Percentiles rank a stretch among this genome's conserved stretches.
These are phyloP conservation scores for Cyphomyrmex costatus DNA, from an alignment of 1,140 invertebrate species.

Conservation along the genomic window DNA sequence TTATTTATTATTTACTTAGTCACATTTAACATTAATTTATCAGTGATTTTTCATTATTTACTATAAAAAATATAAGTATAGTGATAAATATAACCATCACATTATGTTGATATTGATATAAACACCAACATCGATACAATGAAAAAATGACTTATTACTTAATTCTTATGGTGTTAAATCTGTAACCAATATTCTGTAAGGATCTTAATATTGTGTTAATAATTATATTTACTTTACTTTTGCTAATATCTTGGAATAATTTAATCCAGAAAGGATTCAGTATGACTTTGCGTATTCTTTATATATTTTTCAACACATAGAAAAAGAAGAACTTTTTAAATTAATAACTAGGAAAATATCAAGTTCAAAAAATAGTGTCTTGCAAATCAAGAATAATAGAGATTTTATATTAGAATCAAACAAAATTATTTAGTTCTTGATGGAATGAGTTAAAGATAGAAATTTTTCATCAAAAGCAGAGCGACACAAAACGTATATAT, in stretches of 20 bases:
- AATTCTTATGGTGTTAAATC: too few species aligned
- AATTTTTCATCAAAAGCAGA: not conserved
- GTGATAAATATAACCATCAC: too few species aligned
- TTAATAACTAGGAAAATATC: not conserved
- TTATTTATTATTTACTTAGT: slow-evolving; percentile 10
- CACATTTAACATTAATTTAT: not conserved
- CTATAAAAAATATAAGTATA: too few species aligned
- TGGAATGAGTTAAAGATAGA: not conserved
- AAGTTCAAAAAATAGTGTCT: not conserved
- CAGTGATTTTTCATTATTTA: not conserved
- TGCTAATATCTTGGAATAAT: not conserved
- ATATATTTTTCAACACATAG: not conserved
- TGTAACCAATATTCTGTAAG: too few species aligned
- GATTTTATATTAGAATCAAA: not conserved
- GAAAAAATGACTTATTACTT: too few species aligned
- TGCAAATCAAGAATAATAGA: not conserved
- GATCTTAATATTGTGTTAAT: too few species aligned
- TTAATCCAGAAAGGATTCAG: not conserved
- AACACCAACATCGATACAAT: too few species aligned
- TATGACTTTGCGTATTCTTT: not conserved
- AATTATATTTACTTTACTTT: not conserved
- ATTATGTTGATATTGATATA: too few species aligned
- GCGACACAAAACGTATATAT: not conserved
- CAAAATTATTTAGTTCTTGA: not conserved
- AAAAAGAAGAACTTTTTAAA: not conserved